These are phyloP conservation scores for Premnoplex brunnescens DNA, from an alignment of 2,797 vertebrate genomes.

Conservation along the genomic window DNA sequence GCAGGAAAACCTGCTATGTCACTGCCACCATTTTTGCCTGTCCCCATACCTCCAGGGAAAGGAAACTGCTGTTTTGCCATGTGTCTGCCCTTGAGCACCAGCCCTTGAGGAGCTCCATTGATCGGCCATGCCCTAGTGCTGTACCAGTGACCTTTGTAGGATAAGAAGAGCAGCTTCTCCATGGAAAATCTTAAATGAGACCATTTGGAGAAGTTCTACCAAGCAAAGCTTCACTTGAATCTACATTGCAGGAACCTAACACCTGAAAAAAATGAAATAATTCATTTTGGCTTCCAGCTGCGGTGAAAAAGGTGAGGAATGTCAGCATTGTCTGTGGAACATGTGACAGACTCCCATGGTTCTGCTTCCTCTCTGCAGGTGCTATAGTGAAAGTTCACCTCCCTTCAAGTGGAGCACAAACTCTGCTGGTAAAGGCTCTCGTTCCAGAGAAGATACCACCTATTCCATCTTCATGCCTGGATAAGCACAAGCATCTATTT, in stretches of 20 bases:
- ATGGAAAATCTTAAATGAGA: neutral
- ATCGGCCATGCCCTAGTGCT: neutral
- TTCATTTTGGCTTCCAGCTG: neutral
- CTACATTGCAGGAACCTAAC: neutral
- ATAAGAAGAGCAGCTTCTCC: neutral
- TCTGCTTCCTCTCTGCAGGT: neutral
- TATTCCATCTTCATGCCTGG: neutral
- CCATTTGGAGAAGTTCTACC: neutral
- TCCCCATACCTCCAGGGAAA: neutral
- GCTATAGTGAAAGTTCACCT: neutral
- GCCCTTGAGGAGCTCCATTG: neutral
- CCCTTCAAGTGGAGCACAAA: neutral
- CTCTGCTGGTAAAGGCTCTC: neutral
- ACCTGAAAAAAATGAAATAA: neutral
- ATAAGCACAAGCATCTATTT: neutral
- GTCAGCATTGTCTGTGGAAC: rapidly evolving
- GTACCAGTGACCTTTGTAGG: rapidly evolving
- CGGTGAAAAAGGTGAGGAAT: neutral
- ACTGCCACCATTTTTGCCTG: neutral
- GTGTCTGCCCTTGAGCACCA: neutral
- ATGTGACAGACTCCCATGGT: rapidly evolving
- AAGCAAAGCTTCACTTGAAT: neutral
- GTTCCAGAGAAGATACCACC: neutral
- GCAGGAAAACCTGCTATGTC: neutral
- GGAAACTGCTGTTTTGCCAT: neutral